phyloP scores from a whole-genome alignment of 1,140 invertebrate genomes.

The Heterodera carotae region DNA sequence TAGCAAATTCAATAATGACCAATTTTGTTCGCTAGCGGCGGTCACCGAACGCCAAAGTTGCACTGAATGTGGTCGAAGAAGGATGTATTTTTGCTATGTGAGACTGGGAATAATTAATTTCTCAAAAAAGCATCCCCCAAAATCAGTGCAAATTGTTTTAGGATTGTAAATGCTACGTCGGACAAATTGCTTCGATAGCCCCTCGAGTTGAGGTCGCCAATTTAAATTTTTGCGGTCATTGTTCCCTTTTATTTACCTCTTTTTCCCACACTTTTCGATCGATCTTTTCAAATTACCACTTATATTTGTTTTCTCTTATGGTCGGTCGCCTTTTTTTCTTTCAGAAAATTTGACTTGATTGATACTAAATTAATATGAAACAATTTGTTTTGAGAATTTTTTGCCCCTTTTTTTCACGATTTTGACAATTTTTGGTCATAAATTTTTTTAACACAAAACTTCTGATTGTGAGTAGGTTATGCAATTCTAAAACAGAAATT shows the following conservation, averaged over 20 bases:
- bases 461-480: too few species aligned
- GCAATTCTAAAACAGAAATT: too few species aligned
- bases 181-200: constrained; percentile 35
- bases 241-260: background rate
- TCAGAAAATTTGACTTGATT: too few species aligned
- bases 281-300: too few species aligned
- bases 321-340: constrained; percentile 7
- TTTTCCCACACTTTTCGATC: constrained; percentile 6
- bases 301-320: too few species aligned
- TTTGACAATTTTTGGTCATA: too few species aligned
- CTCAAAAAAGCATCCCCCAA: background rate
- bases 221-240: background rate
- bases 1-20: constrained; percentile 7
- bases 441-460: too few species aligned
- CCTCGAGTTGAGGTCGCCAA: constrained; percentile 49
- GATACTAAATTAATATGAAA: too few species aligned
- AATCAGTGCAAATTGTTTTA: constrained; percentile 28
- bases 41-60: constrained; percentile 48
- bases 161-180: constrained; percentile 55
- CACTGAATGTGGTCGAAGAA: constrained; percentile 43
- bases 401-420: too few species aligned
- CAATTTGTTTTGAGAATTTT: too few species aligned
- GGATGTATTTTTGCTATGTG: constrained; percentile 61
- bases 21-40: constrained; percentile 6
- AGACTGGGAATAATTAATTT: background rate